Evolutionary conservation across 2,888 invertebrate species (phyloP).

Genomic region (Meteorus cinctellus): DNA sequence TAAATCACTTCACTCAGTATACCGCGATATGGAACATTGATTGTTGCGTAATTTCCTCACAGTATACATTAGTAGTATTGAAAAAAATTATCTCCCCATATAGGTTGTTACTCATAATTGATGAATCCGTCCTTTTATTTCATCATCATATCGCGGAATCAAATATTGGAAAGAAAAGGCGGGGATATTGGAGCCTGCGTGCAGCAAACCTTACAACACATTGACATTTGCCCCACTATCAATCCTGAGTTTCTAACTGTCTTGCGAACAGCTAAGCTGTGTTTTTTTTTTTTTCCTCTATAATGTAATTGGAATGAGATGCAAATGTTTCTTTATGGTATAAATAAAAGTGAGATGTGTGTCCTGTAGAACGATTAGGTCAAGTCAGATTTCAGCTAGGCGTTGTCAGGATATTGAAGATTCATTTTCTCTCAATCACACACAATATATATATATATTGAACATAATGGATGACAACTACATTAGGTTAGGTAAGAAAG

Average conservation of each 20-base stretch:
- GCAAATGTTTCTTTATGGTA: not conserved
- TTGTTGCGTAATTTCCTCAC: not conserved
- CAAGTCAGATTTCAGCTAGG: slow-evolving; percentile 58
- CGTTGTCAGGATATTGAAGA: slow-evolving; percentile 57
- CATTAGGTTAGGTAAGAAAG: slow-evolving; percentile 66
- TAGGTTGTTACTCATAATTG: not conserved
- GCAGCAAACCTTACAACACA: not conserved
- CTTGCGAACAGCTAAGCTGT: too few species aligned
- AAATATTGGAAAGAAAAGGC: slow-evolving; percentile 8
- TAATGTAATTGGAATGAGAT: not conserved
- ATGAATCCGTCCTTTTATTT: not conserved
- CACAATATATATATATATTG: slow-evolving; percentile 20
- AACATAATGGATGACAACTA: slow-evolving; percentile 65
- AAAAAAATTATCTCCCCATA: not conserved
- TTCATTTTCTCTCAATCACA: slow-evolving; percentile 37
- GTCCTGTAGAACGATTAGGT: slow-evolving; percentile 45
- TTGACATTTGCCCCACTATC: not conserved
- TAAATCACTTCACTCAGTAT: not conserved
- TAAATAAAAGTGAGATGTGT: slow-evolving; percentile 64
- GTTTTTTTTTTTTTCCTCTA: not conserved
- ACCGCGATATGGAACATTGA: not conserved
- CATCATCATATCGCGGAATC: not conserved
- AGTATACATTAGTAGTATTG: not conserved
- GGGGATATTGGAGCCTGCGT: slow-evolving; percentile 14
- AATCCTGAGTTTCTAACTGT: not conserved